Evolutionary conservation across 2,888 invertebrate genomes (phyloP), one percentile per base, ranked within the genome.

Genomic region (Cerastis leucographa): DNA sequence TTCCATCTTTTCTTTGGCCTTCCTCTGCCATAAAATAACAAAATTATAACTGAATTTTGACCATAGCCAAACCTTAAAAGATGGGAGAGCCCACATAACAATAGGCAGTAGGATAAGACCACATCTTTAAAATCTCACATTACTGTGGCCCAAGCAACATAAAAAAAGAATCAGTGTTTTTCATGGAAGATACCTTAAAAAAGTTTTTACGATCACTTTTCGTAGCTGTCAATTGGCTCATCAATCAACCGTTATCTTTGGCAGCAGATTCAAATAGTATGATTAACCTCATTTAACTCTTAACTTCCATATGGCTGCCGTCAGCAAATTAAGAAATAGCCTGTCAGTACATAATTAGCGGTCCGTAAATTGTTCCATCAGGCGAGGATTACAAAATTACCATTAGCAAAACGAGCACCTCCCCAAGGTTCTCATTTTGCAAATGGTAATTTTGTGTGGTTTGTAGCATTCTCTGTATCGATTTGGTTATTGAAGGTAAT

Each of bases 231-330:
- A 83, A 80, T 83, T 12, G 11, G 56, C 61, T 67, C 81, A 88
- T 86, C 76, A 87, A 88, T 88, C 83, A 86, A 19, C 17, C 35
- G 78, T 84, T 85, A 69, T 78, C 66, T 79, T 88, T 88, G 87
- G 88, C 89, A 88, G 69, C 66, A 5, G 66, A 64, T 77, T 78
- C 76, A 81, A 85, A 82, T 75, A 64, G 77, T 79, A 83, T 84
- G 71, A 81, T 85, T 85, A 85, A 86, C 87, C 81, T 81, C 66
- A 17, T 73, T 71, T 22, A 71, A 67, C 74, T 83, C 67, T 71
- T 22, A 71, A 67, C 74, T 83, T 71, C 49, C 69, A 67, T 56
- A 69, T 40, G 66, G 74, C 64, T 79, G 65, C 84, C 70, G 72
- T 75, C 69, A 54, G 49, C 61, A 59, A 80, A 84, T 85, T 62